Conservation (phyloP, 2,888 invertebrate species). For the Antitype chi region DNA sequence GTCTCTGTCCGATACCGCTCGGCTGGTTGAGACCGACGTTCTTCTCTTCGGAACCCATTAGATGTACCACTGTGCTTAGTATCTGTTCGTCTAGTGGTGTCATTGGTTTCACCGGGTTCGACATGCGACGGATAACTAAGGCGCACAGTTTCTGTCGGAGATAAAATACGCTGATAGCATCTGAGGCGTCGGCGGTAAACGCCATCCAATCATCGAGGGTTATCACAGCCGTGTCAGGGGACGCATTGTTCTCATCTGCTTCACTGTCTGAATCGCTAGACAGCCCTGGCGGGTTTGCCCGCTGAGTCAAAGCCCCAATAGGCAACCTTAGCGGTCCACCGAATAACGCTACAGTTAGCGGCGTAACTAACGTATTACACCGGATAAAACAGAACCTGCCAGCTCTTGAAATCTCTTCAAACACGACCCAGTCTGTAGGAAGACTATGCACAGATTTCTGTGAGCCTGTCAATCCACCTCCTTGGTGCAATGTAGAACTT, state of each 20-base stretch:
- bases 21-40: conserved; percentile 93
- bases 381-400: conserved; percentile 93
- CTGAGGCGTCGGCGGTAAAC: conserved; percentile 92
- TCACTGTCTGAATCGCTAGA: conserved; percentile 88
- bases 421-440: conserved; percentile 96
- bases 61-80: conserved; percentile 92
- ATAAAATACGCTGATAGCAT: conserved; percentile 92
- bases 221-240: conserved; percentile 85
- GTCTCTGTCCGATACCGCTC: conserved; percentile 94
- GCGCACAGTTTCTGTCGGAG: conserved; percentile 94
- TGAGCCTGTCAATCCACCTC: conserved; percentile 83
- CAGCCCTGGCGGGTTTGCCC: conserved; percentile 85
- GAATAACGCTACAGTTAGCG: conserved; percentile 95
- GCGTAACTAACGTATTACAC: conserved; percentile 95
- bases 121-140: conserved; percentile 92
- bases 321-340: conserved; percentile 93
- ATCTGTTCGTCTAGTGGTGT: conserved; percentile 92
- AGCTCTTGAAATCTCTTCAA: conserved; percentile 95
- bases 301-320: conserved; percentile 82
- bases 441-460: conserved; percentile 84
- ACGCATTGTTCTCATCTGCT: conserved; percentile 81
- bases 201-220: conserved; percentile 94
- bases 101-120: conserved; percentile 90
- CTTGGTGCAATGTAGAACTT: conserved; percentile 92
- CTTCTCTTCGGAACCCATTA: conserved; percentile 93